Evolutionary conservation across 1,140 invertebrate genomes (phyloP).

Genomic region (Tetraneura akinire): DNA sequence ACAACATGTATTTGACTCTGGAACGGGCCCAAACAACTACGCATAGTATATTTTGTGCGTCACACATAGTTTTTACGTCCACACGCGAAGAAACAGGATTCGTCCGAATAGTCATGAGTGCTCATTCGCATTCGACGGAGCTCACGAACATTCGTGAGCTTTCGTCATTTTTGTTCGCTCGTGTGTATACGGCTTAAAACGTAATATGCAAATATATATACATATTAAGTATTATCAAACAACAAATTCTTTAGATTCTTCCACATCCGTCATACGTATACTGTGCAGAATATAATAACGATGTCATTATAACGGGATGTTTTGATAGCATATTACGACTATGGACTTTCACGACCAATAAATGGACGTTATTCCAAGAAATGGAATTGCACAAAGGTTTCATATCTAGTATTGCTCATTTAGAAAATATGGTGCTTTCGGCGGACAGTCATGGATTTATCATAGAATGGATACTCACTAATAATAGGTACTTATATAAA

Average conservation of each 20-base stretch:
- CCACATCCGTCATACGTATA: conserved; percentile 72
- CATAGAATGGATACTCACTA: conserved; percentile 52
- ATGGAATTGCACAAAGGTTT: conserved; percentile 64
- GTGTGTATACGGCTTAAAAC: no score
- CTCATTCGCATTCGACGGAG: no score
- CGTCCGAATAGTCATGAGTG: no score
- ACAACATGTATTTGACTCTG: no score
- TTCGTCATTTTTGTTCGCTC: no score
- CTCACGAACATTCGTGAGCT: no score
- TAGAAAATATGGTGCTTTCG: conserved; percentile 47
- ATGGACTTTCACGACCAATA: conserved; percentile 60
- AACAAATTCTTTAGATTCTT: conserved; percentile 59
- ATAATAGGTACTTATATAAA: conserved; percentile 21
- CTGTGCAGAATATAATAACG: conserved; percentile 59
- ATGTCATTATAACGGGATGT: conserved; percentile 65
- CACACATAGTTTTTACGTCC: no score
- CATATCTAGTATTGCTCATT: conserved; percentile 61
- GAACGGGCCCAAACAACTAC: no score
- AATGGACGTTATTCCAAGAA: conserved; percentile 63
- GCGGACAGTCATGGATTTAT: conserved; percentile 55
- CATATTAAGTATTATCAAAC: no score
- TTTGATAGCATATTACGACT: conserved; percentile 67
- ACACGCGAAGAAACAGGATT: no score
- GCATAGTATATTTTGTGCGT: no score
- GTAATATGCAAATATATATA: neutral